Conservation (phyloP, 2,797 vertebrate genomes). For the Esox lucius region DNA sequence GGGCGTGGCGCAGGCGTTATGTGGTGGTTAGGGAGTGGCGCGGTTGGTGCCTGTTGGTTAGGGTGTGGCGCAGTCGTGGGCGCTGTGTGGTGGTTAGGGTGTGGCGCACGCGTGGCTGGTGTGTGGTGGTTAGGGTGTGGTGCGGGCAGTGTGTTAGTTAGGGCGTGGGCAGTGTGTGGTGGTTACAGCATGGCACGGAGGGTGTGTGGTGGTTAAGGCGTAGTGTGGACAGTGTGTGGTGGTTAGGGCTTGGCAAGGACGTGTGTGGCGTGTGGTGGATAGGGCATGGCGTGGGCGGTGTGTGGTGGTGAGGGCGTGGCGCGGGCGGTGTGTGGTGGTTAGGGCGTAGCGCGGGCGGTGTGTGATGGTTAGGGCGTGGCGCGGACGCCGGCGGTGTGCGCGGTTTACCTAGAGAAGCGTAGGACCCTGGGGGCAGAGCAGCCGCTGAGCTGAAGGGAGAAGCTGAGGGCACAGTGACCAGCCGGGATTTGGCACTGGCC, state of each 20-base stretch:
- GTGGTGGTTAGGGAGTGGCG: too few species aligned
- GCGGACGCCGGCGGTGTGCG: not conserved
- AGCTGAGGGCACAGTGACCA: conserved; percentile 79
- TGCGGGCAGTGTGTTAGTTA: too few species aligned
- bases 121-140: not conserved
- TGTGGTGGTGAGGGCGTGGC: not conserved
- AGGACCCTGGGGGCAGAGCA: conserved; percentile 92
- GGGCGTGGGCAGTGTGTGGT: too few species aligned
- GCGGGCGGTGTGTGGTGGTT: too few species aligned
- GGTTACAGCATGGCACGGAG: too few species aligned
- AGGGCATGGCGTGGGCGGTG: not conserved
- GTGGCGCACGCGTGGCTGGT: not conserved
- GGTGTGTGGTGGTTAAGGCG: too few species aligned
- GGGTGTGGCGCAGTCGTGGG: not conserved
- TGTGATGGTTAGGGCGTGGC: not conserved
- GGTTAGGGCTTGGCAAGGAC: not conserved
- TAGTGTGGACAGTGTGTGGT: too few species aligned
- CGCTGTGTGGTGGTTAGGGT: not conserved
- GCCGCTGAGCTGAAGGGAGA: conserved; percentile 90
- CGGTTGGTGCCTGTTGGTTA: too few species aligned
- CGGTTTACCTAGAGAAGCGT: conserved; percentile 93
- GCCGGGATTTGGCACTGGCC: conserved; percentile 91
- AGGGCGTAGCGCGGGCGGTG: too few species aligned
- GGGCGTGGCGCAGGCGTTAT: too few species aligned
- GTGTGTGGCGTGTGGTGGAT: not conserved